Percentiles rank a stretch among this genome's conserved stretches.
Evolutionary conservation across 35 echinoderm and acorn worm genomes (phyloP).

Genomic region (Lytechinus pictus): DNA sequence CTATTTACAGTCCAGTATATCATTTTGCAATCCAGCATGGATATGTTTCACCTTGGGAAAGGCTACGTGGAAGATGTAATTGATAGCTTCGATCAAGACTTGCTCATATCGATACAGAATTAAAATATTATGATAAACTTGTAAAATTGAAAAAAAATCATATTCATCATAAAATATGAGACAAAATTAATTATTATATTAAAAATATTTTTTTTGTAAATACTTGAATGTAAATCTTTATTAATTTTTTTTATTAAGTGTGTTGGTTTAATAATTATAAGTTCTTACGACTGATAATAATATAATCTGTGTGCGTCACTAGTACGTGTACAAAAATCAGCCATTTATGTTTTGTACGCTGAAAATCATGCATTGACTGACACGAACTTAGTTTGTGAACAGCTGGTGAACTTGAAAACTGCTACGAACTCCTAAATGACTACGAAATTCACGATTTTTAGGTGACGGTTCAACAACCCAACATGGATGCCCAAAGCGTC

Average conservation of each 20-base stretch:
- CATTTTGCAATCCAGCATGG: background rate
- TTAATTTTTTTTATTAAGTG: too few species aligned
- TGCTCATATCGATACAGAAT: background rate
- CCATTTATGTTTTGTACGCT: conserved; percentile 46
- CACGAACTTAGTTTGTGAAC: background rate
- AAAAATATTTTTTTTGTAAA: background rate
- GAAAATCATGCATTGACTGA: background rate
- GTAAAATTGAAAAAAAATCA: background rate
- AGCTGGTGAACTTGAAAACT: conserved; percentile 41
- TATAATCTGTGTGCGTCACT: conserved; percentile 37
- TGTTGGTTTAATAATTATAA: too few species aligned
- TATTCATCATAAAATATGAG: background rate
- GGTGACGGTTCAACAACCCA: conserved; percentile 27
- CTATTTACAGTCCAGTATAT: background rate
- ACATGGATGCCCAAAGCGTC: conserved; percentile 45
- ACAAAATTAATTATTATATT: background rate
- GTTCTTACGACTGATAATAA: background rate
- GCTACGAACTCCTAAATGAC: conserved; percentile 41
- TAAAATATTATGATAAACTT: background rate
- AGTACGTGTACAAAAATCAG: conserved; percentile 41
- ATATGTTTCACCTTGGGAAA: background rate
- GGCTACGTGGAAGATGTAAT: background rate
- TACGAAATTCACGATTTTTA: background rate
- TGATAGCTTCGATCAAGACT: background rate
- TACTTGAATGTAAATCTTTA: too few species aligned